phyloP scores from a whole-genome alignment of 2,888 invertebrate genomes.

The Andrena trimmerana region DNA sequence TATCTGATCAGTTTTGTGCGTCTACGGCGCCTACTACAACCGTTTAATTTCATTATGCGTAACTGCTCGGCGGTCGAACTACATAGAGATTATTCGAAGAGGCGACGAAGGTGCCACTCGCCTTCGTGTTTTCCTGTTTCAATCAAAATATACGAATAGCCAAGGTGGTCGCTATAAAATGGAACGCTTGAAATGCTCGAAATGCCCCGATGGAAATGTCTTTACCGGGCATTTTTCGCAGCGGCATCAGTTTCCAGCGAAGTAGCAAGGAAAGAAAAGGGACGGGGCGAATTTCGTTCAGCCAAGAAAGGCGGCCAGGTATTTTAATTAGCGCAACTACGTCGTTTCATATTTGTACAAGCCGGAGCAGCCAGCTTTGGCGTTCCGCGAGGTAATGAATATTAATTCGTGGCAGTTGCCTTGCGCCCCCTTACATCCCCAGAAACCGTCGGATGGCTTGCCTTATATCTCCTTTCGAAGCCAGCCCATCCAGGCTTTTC shows the following conservation, averaged over 20 bases:
- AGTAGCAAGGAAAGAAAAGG: slow-evolving; percentile 18
- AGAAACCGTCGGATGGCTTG: slow-evolving; percentile 27
- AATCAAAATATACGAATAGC: neutral
- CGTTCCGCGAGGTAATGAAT: slow-evolving; percentile 78
- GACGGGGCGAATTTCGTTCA: slow-evolving; percentile 51
- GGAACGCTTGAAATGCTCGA: slow-evolving; percentile 16
- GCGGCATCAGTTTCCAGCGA: slow-evolving; percentile 27
- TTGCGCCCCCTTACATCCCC: slow-evolving; percentile 48
- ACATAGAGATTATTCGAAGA: neutral
- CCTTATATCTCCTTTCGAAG: slow-evolving; percentile 50
- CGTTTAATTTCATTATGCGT: neutral
- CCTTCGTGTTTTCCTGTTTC: neutral
- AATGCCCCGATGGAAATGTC: slow-evolving; percentile 36
- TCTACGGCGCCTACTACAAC: too few species aligned
- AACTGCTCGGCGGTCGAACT: neutral
- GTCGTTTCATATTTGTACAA: slow-evolving; percentile 78
- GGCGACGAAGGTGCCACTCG: neutral
- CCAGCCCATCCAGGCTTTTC: slow-evolving; percentile 41
- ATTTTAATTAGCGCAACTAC: slow-evolving; percentile 82
- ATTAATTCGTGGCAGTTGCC: slow-evolving; percentile 77
- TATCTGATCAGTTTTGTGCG: too few species aligned
- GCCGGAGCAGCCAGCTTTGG: slow-evolving; percentile 67
- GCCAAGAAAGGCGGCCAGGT: slow-evolving; percentile 72
- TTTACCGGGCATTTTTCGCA: slow-evolving; percentile 34
- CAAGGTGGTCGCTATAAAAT: neutral